Conservation (phyloP, 1,140 invertebrate species). For the Palaemon carinicauda region DNA sequence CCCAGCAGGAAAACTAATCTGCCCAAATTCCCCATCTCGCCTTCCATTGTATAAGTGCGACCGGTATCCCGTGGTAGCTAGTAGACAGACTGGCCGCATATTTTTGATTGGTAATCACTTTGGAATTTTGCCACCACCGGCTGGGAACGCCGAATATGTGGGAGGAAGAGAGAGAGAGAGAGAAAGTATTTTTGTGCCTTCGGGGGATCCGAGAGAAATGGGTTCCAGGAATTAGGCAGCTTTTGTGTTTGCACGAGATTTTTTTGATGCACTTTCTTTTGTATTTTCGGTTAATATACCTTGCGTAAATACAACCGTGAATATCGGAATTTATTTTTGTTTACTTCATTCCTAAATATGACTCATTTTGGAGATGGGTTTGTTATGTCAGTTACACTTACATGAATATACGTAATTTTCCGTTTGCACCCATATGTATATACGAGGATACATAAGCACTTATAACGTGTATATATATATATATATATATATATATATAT, state of each 20-base stretch:
- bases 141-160: not conserved
- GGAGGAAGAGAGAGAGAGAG: constrained; percentile 6
- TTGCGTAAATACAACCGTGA: not conserved
- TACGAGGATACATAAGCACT: too few relatives aligned
- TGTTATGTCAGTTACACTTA: not conserved
- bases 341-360: too few relatives aligned
- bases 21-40: too few relatives aligned
- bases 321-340: too few relatives aligned
- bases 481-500: constrained; percentile 9
- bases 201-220: too few relatives aligned
- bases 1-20: too few relatives aligned
- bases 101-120: not conserved
- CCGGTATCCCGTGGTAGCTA: not conserved
- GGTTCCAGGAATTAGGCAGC: too few relatives aligned
- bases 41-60: too few relatives aligned
- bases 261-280: too few relatives aligned
- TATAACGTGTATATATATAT: constrained; percentile 12
- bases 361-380: too few relatives aligned
- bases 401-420: not conserved
- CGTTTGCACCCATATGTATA: not conserved
- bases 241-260: too few relatives aligned
- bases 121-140: not conserved
- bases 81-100: not conserved
- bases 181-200: not conserved
- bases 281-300: too few relatives aligned